Percentiles rank a stretch among this genome's conserved stretches.
These are phyloP conservation scores for Lasiurus cinereus DNA, from an alignment of 2,113 vertebrate species.

Conservation along the genomic window DNA sequence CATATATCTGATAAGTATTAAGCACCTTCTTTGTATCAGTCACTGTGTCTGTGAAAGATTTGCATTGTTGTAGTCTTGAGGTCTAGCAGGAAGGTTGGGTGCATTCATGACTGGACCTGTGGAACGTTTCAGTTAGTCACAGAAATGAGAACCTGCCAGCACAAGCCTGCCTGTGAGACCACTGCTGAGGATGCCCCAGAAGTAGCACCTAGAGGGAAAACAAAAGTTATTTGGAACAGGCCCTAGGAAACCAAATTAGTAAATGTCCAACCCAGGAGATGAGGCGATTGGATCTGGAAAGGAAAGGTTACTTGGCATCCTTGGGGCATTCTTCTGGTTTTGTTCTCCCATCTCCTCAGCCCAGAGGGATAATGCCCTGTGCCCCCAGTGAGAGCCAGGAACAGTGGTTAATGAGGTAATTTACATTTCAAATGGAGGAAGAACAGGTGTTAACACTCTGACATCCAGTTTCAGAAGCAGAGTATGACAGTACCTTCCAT, in stretches of 20 bases:
- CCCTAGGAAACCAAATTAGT: background rate
- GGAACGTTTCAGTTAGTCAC: background rate
- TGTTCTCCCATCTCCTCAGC: background rate
- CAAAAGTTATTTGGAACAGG: background rate
- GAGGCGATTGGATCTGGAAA: background rate
- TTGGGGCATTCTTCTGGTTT: background rate
- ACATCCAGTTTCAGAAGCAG: background rate
- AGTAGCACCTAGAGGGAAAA: background rate
- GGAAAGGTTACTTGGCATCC: background rate
- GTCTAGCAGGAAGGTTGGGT: background rate
- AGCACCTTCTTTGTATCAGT: background rate
- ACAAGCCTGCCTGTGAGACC: background rate
- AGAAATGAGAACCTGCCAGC: background rate
- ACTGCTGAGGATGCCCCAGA: background rate
- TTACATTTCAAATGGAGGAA: slow-evolving; percentile 57
- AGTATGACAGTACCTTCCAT: background rate
- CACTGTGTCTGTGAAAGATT: background rate
- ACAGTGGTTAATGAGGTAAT: slow-evolving; percentile 64
- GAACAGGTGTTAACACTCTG: slow-evolving; percentile 50
- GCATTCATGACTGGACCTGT: background rate
- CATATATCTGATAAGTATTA: background rate
- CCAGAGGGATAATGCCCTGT: background rate
- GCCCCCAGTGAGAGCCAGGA: background rate
- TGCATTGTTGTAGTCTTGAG: no score
- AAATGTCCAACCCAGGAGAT: background rate